Evolutionary conservation across 2,113 vertebrate genomes (phyloP).

Genomic region (Brachypodius melanocephalos): DNA sequence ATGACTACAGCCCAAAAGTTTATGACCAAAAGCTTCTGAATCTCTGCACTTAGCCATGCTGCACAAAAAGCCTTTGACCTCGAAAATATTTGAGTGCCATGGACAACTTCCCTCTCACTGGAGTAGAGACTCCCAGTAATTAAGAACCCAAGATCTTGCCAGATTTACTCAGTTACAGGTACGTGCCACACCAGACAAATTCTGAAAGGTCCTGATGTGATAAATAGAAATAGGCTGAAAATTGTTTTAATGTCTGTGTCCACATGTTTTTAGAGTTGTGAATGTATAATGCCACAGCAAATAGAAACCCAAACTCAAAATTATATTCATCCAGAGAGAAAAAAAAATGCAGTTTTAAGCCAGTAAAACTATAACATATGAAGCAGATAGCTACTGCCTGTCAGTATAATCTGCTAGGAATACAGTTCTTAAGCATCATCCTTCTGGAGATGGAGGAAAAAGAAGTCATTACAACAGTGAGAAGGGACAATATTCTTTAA

Average conservation of each 20-base stretch:
- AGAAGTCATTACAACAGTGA: not conserved
- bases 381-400: not conserved
- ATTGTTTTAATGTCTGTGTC: not conserved
- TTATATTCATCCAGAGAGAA: not conserved
- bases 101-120: not conserved
- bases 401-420: not conserved
- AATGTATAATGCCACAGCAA: not conserved
- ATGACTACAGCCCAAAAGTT: not conserved
- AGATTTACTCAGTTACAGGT: not conserved
- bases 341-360: not conserved
- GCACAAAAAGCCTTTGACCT: not conserved
- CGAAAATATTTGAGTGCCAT: not conserved
- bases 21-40: not conserved
- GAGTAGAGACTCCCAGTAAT: not conserved
- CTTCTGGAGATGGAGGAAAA: not conserved
- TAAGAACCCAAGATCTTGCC: not conserved
- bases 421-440: not conserved
- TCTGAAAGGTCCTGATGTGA: not conserved
- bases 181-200: not conserved
- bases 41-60: not conserved
- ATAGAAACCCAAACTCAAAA: not conserved
- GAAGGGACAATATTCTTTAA: not conserved
- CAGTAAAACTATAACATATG: not conserved
- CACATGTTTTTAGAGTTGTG: not conserved
- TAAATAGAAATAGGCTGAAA: not conserved